Percentiles rank a stretch among this genome's conserved stretches.
phyloP scores from a whole-genome alignment of 2,888 invertebrate species.

The Drosophila mulleri region DNA sequence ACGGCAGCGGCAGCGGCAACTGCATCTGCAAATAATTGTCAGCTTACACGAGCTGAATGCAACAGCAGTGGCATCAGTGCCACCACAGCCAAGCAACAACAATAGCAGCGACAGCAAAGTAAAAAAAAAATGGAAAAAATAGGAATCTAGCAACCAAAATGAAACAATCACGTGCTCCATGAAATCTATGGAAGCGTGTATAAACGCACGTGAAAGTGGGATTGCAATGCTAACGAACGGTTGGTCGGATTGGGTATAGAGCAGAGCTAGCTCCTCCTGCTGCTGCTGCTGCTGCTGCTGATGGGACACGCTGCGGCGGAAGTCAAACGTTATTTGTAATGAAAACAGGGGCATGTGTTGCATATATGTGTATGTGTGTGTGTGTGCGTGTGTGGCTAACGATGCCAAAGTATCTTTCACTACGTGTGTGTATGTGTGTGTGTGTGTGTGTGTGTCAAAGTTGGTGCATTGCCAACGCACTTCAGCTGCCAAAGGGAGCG shows the following conservation, averaged over 20 bases:
- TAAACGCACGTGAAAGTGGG: conserved; percentile 79
- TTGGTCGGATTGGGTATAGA: conserved; percentile 19
- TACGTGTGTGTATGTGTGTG: conserved; percentile 5
- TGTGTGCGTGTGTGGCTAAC: conserved; percentile 46
- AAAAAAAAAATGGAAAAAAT: conserved; percentile 33
- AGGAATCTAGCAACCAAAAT: conserved; percentile 74
- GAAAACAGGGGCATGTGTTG: conserved; percentile 80
- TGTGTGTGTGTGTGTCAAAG: conserved; percentile 45
- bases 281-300: conserved; percentile 27
- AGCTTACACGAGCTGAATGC: conserved; percentile 77
- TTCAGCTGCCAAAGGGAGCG: conserved; percentile 44
- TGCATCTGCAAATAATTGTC: conserved; percentile 82
- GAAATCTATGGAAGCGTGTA: conserved; percentile 80
- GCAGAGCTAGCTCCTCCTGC: conserved; percentile 33
- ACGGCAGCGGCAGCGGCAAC: conserved; percentile 44
- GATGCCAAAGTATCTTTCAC: conserved; percentile 52
- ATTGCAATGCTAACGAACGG: conserved; percentile 48
- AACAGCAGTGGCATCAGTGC: conserved; percentile 35
- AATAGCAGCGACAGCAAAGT: conserved; percentile 23
- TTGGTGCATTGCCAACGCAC: conserved; percentile 77
- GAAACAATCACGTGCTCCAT: conserved; percentile 81
- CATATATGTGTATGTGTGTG: conserved; percentile 24
- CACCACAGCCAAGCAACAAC: conserved; percentile 26
- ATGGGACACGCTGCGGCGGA: conserved; percentile 70
- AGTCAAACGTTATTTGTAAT: conserved; percentile 82